Conservation (phyloP, 2,888 invertebrate species). For the Horisme vitalbata region DNA sequence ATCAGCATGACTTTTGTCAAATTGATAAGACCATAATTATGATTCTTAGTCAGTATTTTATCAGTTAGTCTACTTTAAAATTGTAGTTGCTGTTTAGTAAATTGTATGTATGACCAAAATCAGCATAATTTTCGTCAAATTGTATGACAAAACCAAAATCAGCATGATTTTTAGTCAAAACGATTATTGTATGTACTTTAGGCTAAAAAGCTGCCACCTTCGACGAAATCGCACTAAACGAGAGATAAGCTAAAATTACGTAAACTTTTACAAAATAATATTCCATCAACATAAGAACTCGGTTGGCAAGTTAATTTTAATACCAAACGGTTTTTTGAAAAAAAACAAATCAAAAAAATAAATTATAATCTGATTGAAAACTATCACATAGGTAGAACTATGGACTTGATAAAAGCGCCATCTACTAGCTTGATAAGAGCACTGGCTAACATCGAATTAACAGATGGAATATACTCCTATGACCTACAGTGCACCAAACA, state of each 20-base stretch:
- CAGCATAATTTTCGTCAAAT: too few relatives aligned
- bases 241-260: constrained; percentile 41
- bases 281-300: constrained; percentile 50
- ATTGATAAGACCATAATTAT: too few relatives aligned
- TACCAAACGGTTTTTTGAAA: constrained; percentile 24
- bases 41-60: too few relatives aligned
- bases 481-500: constrained; percentile 37
- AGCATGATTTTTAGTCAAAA: too few relatives aligned
- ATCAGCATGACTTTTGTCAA: too few relatives aligned
- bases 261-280: constrained; percentile 35
- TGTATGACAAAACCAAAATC: too few relatives aligned
- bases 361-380: constrained; percentile 23
- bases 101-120: too few relatives aligned
- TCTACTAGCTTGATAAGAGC: constrained; percentile 29
- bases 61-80: too few relatives aligned
- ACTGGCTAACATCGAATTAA: constrained; percentile 27
- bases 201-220: constrained; percentile 30
- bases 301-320: constrained; percentile 59
- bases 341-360: constrained; percentile 36
- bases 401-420: constrained; percentile 28
- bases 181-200: too few relatives aligned
- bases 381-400: constrained; percentile 21
- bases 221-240: constrained; percentile 33
- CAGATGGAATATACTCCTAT: constrained; percentile 34
- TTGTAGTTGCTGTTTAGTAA: too few relatives aligned